Conservation (phyloP, 2,113 vertebrate genomes). For the Limanda limanda region DNA sequence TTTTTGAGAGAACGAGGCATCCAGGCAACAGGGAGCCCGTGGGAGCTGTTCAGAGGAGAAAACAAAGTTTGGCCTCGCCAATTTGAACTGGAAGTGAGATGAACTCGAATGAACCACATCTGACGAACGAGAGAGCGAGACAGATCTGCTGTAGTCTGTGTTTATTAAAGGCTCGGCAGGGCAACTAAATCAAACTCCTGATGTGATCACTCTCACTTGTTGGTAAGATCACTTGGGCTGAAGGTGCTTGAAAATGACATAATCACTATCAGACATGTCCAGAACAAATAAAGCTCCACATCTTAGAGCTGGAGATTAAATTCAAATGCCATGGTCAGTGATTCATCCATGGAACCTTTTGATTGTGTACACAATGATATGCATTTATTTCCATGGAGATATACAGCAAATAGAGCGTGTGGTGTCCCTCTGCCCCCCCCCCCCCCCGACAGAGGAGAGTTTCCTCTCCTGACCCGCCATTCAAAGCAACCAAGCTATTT, state of each 20-base stretch:
- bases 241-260: conserved; percentile 53
- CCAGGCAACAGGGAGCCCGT: conserved; percentile 53
- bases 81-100: conserved; percentile 55
- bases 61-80: conserved; percentile 61
- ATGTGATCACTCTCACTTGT: conserved; percentile 17
- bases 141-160: neutral
- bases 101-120: conserved; percentile 58
- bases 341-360: conserved; percentile 51
- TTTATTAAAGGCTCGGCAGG: conserved; percentile 28
- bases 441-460: neutral
- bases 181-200: conserved; percentile 39
- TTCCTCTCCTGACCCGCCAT: conserved; percentile 39
- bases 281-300: conserved; percentile 45
- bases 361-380: conserved; percentile 35
- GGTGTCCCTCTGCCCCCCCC: neutral
- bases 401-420: conserved; percentile 45
- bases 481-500: conserved; percentile 20
- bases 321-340: conserved; percentile 28
- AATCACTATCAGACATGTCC: conserved; percentile 49
- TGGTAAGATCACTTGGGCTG: conserved; percentile 21
- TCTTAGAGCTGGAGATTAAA: conserved; percentile 31
- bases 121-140: conserved; percentile 39
- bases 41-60: conserved; percentile 60
- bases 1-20: conserved; percentile 43
- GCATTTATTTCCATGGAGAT: conserved; percentile 64